Base-by-base conservation (phyloP, 2,888 invertebrate genomes). In the Trachelus stipa region DNA sequence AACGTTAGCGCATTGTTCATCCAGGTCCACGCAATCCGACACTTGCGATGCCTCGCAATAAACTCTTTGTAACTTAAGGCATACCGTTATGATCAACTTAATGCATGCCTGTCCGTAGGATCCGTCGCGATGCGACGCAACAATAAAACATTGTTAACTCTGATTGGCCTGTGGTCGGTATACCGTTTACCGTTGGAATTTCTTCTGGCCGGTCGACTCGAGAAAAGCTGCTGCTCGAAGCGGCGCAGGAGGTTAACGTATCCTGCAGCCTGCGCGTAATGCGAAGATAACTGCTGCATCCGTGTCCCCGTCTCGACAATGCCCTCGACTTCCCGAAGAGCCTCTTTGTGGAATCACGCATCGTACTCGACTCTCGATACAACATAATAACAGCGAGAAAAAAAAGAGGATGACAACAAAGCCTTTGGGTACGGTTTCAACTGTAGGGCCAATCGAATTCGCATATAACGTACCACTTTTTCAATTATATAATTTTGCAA, bases 141-240 rank as follows among this genome's bases (percentile, higher is more conserved):
- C 90, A 90, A 91, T 90, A 90, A 90, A 90, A 91, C 90, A 90
- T 90, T 91, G 90, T 90, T 90, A 88, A 89, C 87, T 86, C 84
- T 89, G 89, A 90, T 90, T 90, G 88, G 86, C 87, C 87, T 86
- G 88, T 88, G 87, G 88, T 86, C 83, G 84, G 87, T 85, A 86
- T 86, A 83, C 84, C 87, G 84, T 87, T 88, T 86, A 82, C 85
- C 85, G 85, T 76, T 87, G 87, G 87, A 87, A 87, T 87, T 86
- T 83, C 87, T 83, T 81, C 75, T 56, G 76, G 73, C 77, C 56
- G 9, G 56, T 23, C 56, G 56, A 56, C 56, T 56, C 56, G 56
- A 56, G 56, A 56, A 76, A 34, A 73, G 76, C 35, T 76, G 71
- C 78, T 77, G 68, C 74, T 75, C 75, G 77, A 79, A 73, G 75